Evolutionary conservation across 2,797 vertebrate species (phyloP).

Genomic region (Anabacerthia variegaticeps): DNA sequence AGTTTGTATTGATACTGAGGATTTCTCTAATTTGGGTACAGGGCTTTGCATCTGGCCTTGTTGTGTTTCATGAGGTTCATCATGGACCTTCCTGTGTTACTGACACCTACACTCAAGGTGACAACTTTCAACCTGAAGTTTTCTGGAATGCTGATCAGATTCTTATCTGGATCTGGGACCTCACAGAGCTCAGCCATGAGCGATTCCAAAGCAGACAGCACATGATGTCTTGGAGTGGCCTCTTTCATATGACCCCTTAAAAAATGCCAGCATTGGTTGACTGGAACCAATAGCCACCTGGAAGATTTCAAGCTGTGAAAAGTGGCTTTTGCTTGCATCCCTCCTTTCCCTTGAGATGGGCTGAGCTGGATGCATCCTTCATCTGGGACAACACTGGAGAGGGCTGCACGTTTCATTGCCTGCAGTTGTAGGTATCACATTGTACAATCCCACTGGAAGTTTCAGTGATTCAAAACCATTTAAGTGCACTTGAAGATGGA

Average conservation of each 20-base stretch:
- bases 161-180: not conserved
- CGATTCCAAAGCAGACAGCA: not conserved
- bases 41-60: not conserved
- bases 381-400: not conserved
- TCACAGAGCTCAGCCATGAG: not conserved
- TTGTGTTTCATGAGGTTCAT: not conserved
- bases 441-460: not conserved
- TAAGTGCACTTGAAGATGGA: not conserved
- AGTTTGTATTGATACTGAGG: not conserved
- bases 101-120: not conserved
- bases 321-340: not conserved
- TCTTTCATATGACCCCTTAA: rapidly evolving
- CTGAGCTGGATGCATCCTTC: not conserved
- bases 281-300: not conserved
- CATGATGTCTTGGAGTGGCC: rapidly evolving
- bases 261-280: not conserved
- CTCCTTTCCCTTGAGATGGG: not conserved
- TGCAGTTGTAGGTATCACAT: not conserved
- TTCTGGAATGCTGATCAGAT: not conserved
- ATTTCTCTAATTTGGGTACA: no score
- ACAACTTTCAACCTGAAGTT: not conserved
- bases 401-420: not conserved
- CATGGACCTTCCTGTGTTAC: not conserved
- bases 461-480: not conserved
- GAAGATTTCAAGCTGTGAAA: not conserved